Conservation (phyloP, 1,140 invertebrate species). For the Streblospio benedicti region DNA sequence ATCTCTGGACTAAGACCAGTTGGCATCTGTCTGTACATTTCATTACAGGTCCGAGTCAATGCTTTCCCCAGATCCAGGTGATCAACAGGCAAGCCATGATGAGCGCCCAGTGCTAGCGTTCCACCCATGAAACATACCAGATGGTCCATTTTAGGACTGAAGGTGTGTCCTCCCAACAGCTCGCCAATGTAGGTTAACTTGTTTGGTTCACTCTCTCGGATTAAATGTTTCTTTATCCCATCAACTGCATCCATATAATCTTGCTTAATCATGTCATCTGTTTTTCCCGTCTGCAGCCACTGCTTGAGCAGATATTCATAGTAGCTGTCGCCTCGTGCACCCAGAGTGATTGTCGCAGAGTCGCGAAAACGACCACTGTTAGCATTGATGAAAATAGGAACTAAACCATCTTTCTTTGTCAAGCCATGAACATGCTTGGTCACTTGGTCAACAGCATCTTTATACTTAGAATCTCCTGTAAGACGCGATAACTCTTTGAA, state of each 20-base stretch:
- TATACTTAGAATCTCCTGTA: slow-evolving; percentile 81
- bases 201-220: slow-evolving; percentile 68
- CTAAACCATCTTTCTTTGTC: slow-evolving; percentile 80
- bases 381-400: slow-evolving; percentile 96
- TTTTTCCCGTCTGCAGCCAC: slow-evolving; percentile 80
- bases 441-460: slow-evolving; percentile 70
- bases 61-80: slow-evolving; percentile 82
- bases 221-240: slow-evolving; percentile 73
- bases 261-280: slow-evolving; percentile 62
- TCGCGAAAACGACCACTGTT: slow-evolving; percentile 59
- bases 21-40: slow-evolving; percentile 78
- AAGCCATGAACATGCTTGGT: slow-evolving; percentile 82
- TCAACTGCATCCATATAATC: slow-evolving; percentile 78
- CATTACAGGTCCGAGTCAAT: slow-evolving; percentile 85
- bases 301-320: slow-evolving; percentile 98
- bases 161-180: slow-evolving; percentile 70
- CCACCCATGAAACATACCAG: slow-evolving; percentile 91
- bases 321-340: slow-evolving; percentile 94
- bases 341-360: slow-evolving; percentile 78
- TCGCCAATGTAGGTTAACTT: slow-evolving; percentile 87
- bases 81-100: slow-evolving; percentile 68
- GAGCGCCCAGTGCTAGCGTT: slow-evolving; percentile 79
- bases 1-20: slow-evolving; percentile 96
- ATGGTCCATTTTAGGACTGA: slow-evolving; percentile 98
- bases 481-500: slow-evolving; percentile 90